Evolutionary conservation across 1,140 invertebrate genomes (phyloP).

Genomic region (Lucilia sericata): DNA sequence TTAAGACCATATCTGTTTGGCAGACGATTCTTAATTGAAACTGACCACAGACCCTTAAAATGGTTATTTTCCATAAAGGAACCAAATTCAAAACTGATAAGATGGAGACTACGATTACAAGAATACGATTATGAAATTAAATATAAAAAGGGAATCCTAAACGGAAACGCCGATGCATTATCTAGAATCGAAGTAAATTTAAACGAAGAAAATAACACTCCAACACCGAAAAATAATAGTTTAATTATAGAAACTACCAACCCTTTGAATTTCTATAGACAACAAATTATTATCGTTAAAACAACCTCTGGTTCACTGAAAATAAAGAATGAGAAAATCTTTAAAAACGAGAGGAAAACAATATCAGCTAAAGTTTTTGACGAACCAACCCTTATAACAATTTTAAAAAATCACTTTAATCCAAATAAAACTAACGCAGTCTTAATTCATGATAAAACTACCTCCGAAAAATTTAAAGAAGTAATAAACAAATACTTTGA

Average conservation of each 20-base stretch:
- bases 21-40: not conserved
- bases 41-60: not conserved
- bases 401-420: conserved; percentile 2
- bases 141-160: conserved; percentile 42
- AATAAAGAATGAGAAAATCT: conserved; percentile 9
- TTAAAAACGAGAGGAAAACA: conserved; percentile 4
- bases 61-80: conserved; percentile 35
- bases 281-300: conserved; percentile 5
- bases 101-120: conserved; percentile 28
- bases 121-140: conserved; percentile 42
- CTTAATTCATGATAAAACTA: not conserved
- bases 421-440: not conserved
- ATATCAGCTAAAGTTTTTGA: not conserved
- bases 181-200: conserved; percentile 16
- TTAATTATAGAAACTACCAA: not conserved
- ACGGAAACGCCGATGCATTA: conserved; percentile 39
- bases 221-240: not conserved
- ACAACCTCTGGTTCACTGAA: not conserved
- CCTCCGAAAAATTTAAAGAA: not conserved
- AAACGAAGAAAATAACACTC: conserved; percentile 7
- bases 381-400: not conserved
- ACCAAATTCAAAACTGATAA: conserved; percentile 8
- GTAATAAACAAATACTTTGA: not conserved
- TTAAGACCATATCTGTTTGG: conserved; percentile 59
- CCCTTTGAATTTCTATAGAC: not conserved